Percentiles rank a stretch among this genome's conserved stretches.
These are phyloP conservation scores for Lagodon rhomboides DNA, from an alignment of 2,797 vertebrate species.

Conservation along the genomic window DNA sequence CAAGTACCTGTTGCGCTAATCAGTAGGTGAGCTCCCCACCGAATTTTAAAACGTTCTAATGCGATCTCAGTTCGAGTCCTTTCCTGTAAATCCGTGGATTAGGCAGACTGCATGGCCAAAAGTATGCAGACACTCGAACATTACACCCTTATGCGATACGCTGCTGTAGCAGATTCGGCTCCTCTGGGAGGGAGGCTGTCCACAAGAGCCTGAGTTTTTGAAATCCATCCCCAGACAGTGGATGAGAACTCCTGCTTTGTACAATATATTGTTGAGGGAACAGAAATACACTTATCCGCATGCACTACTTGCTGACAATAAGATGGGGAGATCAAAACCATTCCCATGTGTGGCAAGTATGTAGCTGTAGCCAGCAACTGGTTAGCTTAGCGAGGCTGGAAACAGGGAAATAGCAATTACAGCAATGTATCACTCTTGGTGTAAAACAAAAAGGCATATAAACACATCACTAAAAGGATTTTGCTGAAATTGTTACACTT, in stretches of 20 bases:
- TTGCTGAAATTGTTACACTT: too few relatives aligned
- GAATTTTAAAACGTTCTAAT: conserved; percentile 1
- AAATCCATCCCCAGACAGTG: not conserved
- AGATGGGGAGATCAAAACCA: not conserved
- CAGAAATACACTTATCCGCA: not conserved
- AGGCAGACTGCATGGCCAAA: not conserved
- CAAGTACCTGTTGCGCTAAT: conserved; percentile 37
- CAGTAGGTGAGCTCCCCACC: conserved; percentile 4
- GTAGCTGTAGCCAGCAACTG: too few relatives aligned
- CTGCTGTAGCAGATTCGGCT: not conserved
- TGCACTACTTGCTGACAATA: not conserved
- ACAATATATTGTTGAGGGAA: not conserved
- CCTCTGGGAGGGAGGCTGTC: not conserved
- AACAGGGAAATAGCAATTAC: too few relatives aligned
- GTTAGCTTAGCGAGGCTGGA: too few relatives aligned
- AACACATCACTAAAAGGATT: too few relatives aligned
- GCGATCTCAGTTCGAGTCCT: not conserved
- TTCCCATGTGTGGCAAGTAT: not conserved
- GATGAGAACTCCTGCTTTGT: not conserved
- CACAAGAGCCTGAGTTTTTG: not conserved
- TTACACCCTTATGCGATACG: not conserved
- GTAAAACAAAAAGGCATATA: too few relatives aligned
- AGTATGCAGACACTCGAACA: conserved; percentile 1
- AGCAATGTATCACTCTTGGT: too few relatives aligned
- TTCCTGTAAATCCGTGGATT: conserved; percentile 1